These are phyloP conservation scores for Diorhabda sublineata DNA, from an alignment of 1,140 invertebrate species.

Conservation along the genomic window DNA sequence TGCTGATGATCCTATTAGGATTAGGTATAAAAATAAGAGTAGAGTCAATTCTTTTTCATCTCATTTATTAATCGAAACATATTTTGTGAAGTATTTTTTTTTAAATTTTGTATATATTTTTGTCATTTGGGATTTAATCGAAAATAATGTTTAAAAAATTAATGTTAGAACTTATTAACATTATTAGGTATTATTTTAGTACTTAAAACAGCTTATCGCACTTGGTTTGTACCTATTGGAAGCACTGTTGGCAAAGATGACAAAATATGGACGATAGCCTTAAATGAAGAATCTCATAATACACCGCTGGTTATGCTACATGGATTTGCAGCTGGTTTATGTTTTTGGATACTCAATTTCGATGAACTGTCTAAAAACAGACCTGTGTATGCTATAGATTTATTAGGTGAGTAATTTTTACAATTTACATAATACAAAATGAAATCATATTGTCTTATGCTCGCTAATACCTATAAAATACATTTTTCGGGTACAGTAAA, in stretches of 20 bases:
- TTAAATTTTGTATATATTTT: conserved; percentile 1
- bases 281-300: conserved; percentile 67
- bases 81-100: not conserved
- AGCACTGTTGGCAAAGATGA: conserved; percentile 66
- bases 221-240: conserved; percentile 81
- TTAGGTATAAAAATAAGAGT: too few species aligned
- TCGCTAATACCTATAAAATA: too few species aligned
- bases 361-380: conserved; percentile 71
- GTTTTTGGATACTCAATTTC: conserved; percentile 88
- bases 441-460: too few species aligned
- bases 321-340: conserved; percentile 89
- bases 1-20: too few species aligned
- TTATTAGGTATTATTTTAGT: conserved; percentile 43
- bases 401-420: conserved; percentile 60
- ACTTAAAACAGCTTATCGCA: conserved; percentile 73
- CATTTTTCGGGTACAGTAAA: too few species aligned
- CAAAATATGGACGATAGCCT: conserved; percentile 83
- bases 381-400: conserved; percentile 91
- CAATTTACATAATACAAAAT: too few species aligned
- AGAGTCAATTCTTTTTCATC: too few species aligned
- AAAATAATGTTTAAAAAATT: not conserved
- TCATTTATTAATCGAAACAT: too few species aligned
- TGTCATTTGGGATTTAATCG: not conserved
- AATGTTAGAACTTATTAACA: not conserved
- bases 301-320: conserved; percentile 88